phyloP scores from a whole-genome alignment of 1,140 invertebrate species.

The Sminthurides bifidus region DNA sequence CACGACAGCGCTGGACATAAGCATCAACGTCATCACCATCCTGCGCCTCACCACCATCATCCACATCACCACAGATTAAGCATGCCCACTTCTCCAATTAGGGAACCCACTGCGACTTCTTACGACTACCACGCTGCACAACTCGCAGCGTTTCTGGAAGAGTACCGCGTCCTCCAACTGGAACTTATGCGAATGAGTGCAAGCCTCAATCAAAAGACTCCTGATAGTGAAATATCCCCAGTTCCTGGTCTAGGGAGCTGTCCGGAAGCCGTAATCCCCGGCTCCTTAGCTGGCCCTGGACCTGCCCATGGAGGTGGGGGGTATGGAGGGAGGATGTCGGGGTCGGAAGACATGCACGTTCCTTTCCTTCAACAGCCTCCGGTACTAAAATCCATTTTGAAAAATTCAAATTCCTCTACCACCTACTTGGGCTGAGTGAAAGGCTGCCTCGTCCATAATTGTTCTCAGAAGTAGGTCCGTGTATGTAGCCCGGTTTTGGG shows the following conservation, averaged over 20 bases:
- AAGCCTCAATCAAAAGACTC: slow-evolving; percentile 4
- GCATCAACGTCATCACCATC: background rate
- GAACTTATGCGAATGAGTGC: slow-evolving; percentile 58
- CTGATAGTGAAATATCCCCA: background rate
- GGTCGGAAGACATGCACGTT: no score
- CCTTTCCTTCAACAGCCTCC: no score
- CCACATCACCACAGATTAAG: slow-evolving; percentile 33
- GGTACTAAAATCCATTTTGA: no score
- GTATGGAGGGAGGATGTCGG: no score
- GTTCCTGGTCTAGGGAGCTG: background rate
- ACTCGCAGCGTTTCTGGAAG: slow-evolving; percentile 59
- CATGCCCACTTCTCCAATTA: slow-evolving; percentile 35
- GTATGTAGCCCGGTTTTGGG: no score
- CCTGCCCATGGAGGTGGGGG: background rate
- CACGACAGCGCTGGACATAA: background rate
- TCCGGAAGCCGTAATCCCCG: background rate
- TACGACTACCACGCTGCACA: slow-evolving; percentile 64
- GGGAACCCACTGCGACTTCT: slow-evolving; percentile 31
- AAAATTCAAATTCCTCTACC: no score
- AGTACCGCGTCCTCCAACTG: slow-evolving; percentile 59
- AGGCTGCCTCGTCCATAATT: no score
- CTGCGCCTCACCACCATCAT: background rate
- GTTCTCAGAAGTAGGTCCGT: no score
- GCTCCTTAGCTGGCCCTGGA: background rate
- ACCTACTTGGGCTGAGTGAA: no score